These are phyloP conservation scores for Diadema setosum DNA, from an alignment of 35 echinoderm and acorn worm species.

Conservation along the genomic window DNA sequence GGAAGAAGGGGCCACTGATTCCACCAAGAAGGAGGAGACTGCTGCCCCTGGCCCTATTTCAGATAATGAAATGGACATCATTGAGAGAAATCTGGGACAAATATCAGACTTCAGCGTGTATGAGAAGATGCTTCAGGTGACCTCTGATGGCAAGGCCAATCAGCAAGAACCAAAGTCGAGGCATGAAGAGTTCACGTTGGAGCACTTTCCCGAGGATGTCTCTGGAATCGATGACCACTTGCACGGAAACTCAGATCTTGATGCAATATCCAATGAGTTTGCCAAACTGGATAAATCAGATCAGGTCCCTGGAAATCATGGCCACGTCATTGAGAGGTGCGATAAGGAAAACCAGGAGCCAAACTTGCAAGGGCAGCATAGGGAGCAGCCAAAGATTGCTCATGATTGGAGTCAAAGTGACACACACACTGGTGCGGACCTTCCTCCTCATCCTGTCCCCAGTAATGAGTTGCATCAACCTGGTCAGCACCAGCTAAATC, in stretches of 20 bases:
- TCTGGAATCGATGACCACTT: not conserved
- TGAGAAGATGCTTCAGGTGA: not conserved
- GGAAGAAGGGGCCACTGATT: not conserved
- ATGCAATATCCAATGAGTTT: not conserved
- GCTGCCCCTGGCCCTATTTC: not conserved
- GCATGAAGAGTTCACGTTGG: not conserved
- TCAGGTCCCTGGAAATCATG: no score
- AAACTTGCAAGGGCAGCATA: no score
- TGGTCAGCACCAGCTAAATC: no score
- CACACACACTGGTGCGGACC: no score
- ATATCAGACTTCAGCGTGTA: constrained; percentile 7
- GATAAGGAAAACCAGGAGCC: no score
- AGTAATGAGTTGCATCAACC: no score
- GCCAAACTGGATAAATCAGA: not conserved
- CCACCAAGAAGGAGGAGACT: not conserved
- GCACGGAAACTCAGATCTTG: not conserved
- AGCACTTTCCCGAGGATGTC: not conserved
- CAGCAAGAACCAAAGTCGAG: not conserved
- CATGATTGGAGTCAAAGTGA: no score
- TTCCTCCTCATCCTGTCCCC: no score
- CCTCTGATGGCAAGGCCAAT: not conserved
- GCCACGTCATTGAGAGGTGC: not conserved
- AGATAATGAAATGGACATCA: constrained; percentile 19
- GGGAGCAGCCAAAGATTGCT: no score
- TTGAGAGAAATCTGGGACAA: not conserved